These are phyloP conservation scores for Entomobrya proxima DNA, from an alignment of 2,888 invertebrate species.

Conservation along the genomic window DNA sequence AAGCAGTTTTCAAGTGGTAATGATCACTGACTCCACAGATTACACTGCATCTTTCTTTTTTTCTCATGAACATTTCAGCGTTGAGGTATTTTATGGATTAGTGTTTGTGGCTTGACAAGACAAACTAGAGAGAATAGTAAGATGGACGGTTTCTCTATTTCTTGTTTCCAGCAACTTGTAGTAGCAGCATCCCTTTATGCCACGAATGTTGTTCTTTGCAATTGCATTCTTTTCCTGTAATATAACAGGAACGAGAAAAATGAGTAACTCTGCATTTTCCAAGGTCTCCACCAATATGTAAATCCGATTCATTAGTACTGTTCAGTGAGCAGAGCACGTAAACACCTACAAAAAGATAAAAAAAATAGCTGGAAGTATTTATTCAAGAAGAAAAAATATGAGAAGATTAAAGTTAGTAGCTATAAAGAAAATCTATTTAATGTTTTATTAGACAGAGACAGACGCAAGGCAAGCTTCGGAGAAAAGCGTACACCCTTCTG, in stretches of 20 bases:
- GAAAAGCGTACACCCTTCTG: background rate
- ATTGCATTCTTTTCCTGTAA: background rate
- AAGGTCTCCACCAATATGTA: no score
- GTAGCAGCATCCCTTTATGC: background rate
- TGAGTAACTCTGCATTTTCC: background rate
- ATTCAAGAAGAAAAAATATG: background rate
- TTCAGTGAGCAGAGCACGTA: background rate
- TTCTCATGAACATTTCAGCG: slow-evolving; percentile 31
- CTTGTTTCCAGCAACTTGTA: slow-evolving; percentile 9
- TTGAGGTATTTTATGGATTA: slow-evolving; percentile 55
- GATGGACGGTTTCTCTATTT: background rate
- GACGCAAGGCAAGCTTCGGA: background rate
- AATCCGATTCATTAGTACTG: no score
- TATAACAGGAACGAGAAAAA: background rate
- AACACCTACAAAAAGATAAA: background rate
- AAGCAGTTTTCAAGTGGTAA: slow-evolving; percentile 17
- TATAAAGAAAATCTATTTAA: slow-evolving; percentile 42
- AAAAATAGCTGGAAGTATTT: background rate
- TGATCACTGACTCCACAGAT: slow-evolving; percentile 19
- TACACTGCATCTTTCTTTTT: background rate
- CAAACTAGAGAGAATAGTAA: slow-evolving; percentile 17
- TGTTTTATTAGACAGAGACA: slow-evolving; percentile 30
- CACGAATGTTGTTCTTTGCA: background rate
- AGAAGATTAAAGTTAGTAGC: slow-evolving; percentile 30
- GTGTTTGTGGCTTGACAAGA: slow-evolving; percentile 50